Base-by-base conservation (phyloP, 2,888 invertebrate genomes). In the Polietes domitor region DNA sequence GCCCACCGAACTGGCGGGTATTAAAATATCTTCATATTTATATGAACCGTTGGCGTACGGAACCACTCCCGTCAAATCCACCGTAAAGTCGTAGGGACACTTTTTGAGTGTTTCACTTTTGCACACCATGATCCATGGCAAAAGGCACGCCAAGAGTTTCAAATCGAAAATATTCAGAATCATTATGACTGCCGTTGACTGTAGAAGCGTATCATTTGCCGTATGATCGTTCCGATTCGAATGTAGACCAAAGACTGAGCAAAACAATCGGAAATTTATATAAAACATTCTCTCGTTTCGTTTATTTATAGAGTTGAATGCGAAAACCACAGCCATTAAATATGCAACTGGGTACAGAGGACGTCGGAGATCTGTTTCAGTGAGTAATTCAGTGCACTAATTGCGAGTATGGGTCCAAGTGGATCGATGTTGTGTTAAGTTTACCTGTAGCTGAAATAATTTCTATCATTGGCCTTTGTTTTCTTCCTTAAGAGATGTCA, bases 21-120 rank as follows among this genome's bases (percentile, higher is more conserved):
- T 83, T 4, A 73, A 0, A 1, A 55, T 61, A 1, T 73, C 68
- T 24, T 73, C 68, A 73, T 77, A 80, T 15, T 77, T 68, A 77
- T 83, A 83, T 2, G 83, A 76, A 50, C 68, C 76, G 19, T 83
- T 79, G 9, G 24, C 12, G 12, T 73, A 0, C 3, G 21, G 1
- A 10, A 17, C n/a, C 9, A 72, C 68, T 3, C 37, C 41, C 19
- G 47, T 19, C 24, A 81, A 37, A 32, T 79, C 76, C 7, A 82
- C 78, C 0, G 78, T 75, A 1, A 71, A 43, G 7, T 43, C 24
- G 37, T 71, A 82, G 0, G 78, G 43, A 19, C 82, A 82, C 9
- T 10, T 68, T n/a, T 43, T 24, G 3, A 15, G 47, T n/a, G n/a
- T 37, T 7, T 37, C 10, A 37, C 12, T 37, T 47, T 47, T 12